Evolutionary conservation across 2,113 vertebrate species (phyloP).

Genomic region (Corythoichthys intestinalis): DNA sequence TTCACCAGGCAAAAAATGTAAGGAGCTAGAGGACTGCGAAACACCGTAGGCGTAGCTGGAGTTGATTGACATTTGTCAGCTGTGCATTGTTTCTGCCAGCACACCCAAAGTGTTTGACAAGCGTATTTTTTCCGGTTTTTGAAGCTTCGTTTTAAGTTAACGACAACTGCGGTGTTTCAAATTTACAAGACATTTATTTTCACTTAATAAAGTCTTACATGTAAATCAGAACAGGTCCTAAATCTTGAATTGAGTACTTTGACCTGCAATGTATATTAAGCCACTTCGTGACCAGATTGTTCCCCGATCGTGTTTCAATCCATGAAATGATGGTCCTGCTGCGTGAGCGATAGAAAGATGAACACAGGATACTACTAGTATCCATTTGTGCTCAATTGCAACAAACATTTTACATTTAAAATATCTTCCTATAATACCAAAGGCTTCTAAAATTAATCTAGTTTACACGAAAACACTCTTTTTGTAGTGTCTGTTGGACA

Average conservation of each 20-base stretch:
- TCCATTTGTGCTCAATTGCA: conserved; percentile 69
- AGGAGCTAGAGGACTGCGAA: too few species aligned
- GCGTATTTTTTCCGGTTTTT: too few species aligned
- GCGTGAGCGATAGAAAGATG: background rate
- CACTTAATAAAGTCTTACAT: background rate
- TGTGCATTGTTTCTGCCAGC: background rate
- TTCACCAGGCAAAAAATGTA: background rate
- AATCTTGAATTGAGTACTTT: background rate
- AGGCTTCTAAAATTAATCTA: conserved; percentile 2
- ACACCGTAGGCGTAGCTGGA: background rate
- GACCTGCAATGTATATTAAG: background rate
- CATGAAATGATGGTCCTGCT: background rate
- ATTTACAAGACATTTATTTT: background rate
- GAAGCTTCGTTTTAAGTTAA: background rate
- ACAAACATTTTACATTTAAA: conserved; percentile 59
- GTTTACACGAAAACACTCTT: conserved; percentile 35
- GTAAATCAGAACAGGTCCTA: background rate
- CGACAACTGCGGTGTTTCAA: background rate
- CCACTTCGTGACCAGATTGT: background rate
- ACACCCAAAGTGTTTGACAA: too few species aligned
- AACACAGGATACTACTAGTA: background rate
- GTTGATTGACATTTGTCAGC: background rate
- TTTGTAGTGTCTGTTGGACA: conserved; percentile 27
- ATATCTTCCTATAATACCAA: background rate
- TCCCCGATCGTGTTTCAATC: background rate